Percentiles rank a stretch among this genome's conserved stretches.
phyloP scores from a whole-genome alignment of 2,113 vertebrate genomes.

The Zeus faber region DNA sequence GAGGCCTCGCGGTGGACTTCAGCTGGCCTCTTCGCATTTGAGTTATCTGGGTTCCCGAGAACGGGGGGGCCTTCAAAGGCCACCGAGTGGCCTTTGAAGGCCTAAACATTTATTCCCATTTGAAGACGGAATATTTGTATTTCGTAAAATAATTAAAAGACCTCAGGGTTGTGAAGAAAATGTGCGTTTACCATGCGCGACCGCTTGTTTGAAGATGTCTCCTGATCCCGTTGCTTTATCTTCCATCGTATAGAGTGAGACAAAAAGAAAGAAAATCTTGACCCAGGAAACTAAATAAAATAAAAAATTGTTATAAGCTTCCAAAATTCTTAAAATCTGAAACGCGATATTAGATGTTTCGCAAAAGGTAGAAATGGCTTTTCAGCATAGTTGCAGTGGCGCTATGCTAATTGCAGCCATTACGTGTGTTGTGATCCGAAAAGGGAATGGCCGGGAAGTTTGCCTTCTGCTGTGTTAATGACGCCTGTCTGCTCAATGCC shows the following conservation, averaged over 20 bases:
- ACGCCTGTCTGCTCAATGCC: conserved; percentile 47
- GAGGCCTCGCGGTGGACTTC: conserved; percentile 23
- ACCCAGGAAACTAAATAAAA: neutral
- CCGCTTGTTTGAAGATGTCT: neutral
- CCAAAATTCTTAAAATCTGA: neutral
- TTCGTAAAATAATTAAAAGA: too few species aligned
- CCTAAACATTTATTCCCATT: accelerated
- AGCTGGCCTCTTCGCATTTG: conserved; percentile 36
- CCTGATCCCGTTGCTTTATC: neutral
- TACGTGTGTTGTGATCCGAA: conserved; percentile 11
- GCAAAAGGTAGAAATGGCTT: neutral
- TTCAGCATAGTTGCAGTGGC: conserved; percentile 17
- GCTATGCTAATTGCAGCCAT: conserved; percentile 24
- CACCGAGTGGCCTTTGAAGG: neutral
- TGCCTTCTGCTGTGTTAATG: conserved; percentile 36
- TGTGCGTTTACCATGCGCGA: neutral
- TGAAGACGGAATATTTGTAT: too few species aligned
- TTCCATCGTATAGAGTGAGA: too few species aligned
- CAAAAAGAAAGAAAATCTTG: too few species aligned
- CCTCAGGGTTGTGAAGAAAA: neutral
- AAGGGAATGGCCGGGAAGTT: conserved; percentile 58
- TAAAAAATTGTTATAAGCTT: too few species aligned
- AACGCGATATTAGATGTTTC: neutral
- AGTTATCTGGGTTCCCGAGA: neutral
- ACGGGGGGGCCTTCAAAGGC: neutral